Evolutionary conservation across 1,140 invertebrate species (phyloP).

Genomic region (Hycleus cichorii): DNA sequence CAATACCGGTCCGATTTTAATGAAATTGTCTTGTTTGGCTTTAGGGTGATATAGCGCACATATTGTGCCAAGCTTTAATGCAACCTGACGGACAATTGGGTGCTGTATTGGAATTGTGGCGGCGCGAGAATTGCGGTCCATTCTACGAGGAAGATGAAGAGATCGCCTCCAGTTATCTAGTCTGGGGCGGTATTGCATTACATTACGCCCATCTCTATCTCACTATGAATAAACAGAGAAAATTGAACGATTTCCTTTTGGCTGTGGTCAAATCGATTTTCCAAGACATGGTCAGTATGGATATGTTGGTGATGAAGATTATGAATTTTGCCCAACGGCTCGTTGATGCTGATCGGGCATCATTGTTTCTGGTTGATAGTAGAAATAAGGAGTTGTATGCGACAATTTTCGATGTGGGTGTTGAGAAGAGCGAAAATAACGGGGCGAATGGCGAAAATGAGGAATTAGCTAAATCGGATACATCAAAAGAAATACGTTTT

Average conservation of each 20-base stretch:
- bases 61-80: slow-evolving; percentile 49
- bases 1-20: no score
- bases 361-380: slow-evolving; percentile 66
- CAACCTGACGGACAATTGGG: slow-evolving; percentile 49
- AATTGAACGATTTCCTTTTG: slow-evolving; percentile 63
- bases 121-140: slow-evolving; percentile 33
- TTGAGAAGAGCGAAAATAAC: slow-evolving; percentile 34
- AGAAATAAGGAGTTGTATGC: slow-evolving; percentile 69
- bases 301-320: slow-evolving; percentile 73
- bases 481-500: slow-evolving; percentile 47
- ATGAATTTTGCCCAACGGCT: slow-evolving; percentile 74
- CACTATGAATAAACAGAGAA: slow-evolving; percentile 55
- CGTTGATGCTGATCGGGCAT: slow-evolving; percentile 73
- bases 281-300: slow-evolving; percentile 80
- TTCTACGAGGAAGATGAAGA: slow-evolving; percentile 64
- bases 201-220: slow-evolving; percentile 56
- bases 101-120: slow-evolving; percentile 48
- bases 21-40: neutral
- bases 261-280: slow-evolving; percentile 65
- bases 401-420: slow-evolving; percentile 69
- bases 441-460: slow-evolving; percentile 19
- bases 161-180: slow-evolving; percentile 53
- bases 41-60: slow-evolving; percentile 37
- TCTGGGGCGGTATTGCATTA: slow-evolving; percentile 56
- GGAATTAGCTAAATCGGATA: slow-evolving; percentile 30